Evolutionary conservation across 2,797 vertebrate genomes (phyloP), one percentile per base, ranked within the genome.

Genomic region (Oreochromis grahami): DNA sequence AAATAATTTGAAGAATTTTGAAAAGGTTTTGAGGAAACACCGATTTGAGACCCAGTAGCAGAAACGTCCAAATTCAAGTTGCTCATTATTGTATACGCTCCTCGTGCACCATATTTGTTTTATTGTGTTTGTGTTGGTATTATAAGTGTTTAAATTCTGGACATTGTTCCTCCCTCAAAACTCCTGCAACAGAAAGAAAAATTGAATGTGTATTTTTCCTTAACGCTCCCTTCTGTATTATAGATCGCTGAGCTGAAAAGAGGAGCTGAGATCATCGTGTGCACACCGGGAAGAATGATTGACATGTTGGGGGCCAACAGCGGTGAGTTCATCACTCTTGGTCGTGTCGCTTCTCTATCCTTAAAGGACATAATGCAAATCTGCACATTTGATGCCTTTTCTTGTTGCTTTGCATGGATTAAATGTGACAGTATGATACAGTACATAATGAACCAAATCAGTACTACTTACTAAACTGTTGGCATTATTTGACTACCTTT

Each of bases 241-340:
- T 96, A 99, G 99, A 99, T 99, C 83, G 98, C 98, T 91, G 99
- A 99, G 93, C 96, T 99, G 95, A 99, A 99, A 96, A 97, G 99
- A 96, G 99, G 99, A 93, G 98, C 99, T 76, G 99, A 99, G 95
- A 99, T 99, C 94, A 99, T 99, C 84, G 99, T 99, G 92, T 99
- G 99, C 93, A 99, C 98, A 36, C 99, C 99, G 45, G 99, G 99
- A 12, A 97, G 99, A 92, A 99, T 99, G 99, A 99, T 99, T 92
- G 99, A 99, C 96, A 99, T 99, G 99, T 93, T 99, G 92, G 99
- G 98, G 60, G 98, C 98, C 94, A 99, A 99, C 96, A 99, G 98
- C 86, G 99, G 98, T 99, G 95, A 98, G 98, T 97, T 58, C 11
- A 26, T 7, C 21, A 55, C 9, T 84, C 3, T n/a, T 1, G 7